Conservation (phyloP, 1,140 invertebrate species). For the Vollenhovia emeryi region DNA sequence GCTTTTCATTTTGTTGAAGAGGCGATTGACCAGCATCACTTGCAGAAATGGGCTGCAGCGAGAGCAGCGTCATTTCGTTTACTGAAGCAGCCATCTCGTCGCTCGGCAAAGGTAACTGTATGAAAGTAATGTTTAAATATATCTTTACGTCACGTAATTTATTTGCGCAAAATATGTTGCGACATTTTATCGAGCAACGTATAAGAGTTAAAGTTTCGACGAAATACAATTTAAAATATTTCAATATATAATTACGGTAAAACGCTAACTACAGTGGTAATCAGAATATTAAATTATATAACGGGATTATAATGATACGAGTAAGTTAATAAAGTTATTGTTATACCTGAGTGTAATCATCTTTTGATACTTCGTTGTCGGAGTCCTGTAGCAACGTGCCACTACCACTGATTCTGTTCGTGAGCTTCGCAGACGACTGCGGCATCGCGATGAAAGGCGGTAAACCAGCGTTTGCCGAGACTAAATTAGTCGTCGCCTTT, state of each 20-base stretch:
- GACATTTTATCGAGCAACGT: neutral
- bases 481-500: conserved; percentile 32
- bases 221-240: neutral
- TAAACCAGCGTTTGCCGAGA: conserved; percentile 65
- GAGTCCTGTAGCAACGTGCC: conserved; percentile 78
- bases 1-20: conserved; percentile 76
- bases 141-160: neutral
- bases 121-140: conserved; percentile 17
- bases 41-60: conserved; percentile 72
- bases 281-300: neutral
- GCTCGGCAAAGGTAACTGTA: conserved; percentile 78
- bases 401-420: conserved; percentile 81
- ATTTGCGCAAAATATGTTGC: neutral
- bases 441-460: conserved; percentile 83
- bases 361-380: conserved; percentile 81
- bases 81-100: conserved; percentile 77
- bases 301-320: neutral
- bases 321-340: neutral
- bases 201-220: too few species aligned
- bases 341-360: conserved; percentile 80
- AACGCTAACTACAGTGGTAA: neutral
- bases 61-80: conserved; percentile 80
- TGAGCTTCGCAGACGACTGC: conserved; percentile 78
- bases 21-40: conserved; percentile 66
- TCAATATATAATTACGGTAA: neutral